Evolutionary conservation across 1,140 invertebrate genomes (phyloP).

Genomic region (Alviniconcha marisindica): DNA sequence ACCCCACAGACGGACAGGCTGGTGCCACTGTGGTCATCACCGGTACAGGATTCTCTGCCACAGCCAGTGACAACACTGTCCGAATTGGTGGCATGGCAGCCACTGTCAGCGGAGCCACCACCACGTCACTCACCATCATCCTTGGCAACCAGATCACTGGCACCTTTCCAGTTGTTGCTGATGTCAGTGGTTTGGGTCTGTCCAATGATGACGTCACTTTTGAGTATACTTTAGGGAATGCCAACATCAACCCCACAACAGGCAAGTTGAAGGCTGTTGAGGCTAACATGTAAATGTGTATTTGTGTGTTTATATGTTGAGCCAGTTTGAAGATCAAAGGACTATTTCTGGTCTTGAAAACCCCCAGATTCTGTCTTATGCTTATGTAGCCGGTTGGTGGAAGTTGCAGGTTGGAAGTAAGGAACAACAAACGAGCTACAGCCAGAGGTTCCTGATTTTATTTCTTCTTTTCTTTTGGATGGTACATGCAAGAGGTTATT

Average conservation of each 20-base stretch:
- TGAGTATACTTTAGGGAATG: slow-evolving; percentile 52
- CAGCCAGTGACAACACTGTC: slow-evolving; percentile 42
- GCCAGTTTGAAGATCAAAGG: no score
- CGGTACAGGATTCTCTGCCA: slow-evolving; percentile 50
- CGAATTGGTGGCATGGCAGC: slow-evolving; percentile 51
- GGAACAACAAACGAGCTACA: no score
- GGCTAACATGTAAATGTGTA: no score
- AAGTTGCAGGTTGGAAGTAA: no score
- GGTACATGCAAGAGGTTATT: no score
- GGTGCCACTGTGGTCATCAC: slow-evolving; percentile 48
- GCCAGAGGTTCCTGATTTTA: no score
- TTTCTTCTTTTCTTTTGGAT: no score
- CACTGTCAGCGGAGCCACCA: slow-evolving; percentile 41
- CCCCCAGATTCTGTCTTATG: no score
- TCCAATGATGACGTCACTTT: slow-evolving; percentile 53
- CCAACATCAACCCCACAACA: slow-evolving; percentile 47
- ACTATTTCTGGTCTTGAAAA: no score
- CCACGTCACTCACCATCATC: slow-evolving; percentile 52
- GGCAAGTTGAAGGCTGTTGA: no score
- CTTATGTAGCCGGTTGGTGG: no score
- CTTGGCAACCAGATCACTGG: slow-evolving; percentile 55
- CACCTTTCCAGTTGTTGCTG: slow-evolving; percentile 47
- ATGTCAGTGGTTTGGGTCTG: slow-evolving; percentile 48
- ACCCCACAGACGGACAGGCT: slow-evolving; percentile 37
- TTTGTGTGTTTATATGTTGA: no score